phyloP scores from a whole-genome alignment of 2,888 invertebrate species.

The Deilephila elpenor region DNA sequence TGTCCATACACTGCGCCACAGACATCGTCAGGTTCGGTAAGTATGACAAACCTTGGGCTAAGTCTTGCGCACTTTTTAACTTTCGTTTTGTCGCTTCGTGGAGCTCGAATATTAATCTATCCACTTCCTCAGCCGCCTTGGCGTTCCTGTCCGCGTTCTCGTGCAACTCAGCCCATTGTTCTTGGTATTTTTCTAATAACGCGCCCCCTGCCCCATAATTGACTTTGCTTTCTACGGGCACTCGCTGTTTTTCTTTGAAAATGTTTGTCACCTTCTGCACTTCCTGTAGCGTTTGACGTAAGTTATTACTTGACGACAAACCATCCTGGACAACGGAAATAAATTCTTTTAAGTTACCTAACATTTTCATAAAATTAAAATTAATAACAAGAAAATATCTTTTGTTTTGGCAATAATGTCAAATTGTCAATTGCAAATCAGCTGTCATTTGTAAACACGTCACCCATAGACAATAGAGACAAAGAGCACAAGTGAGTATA shows the following conservation, averaged over 20 bases:
- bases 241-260: constrained; percentile 74
- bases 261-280: constrained; percentile 76
- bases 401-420: constrained; percentile 36
- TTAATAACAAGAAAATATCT: constrained; percentile 17
- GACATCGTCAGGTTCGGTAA: constrained; percentile 72
- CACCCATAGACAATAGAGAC: too few relatives aligned
- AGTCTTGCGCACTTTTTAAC: constrained; percentile 67
- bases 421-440: not conserved
- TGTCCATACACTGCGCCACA: constrained; percentile 81
- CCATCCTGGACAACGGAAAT: constrained; percentile 80
- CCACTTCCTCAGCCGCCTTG: constrained; percentile 83
- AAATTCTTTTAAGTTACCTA: constrained; percentile 79
- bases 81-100: constrained; percentile 63
- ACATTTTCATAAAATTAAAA: constrained; percentile 57
- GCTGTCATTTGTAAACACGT: too few relatives aligned
- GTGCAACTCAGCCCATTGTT: constrained; percentile 89
- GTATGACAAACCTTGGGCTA: constrained; percentile 66
- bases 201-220: constrained; percentile 87
- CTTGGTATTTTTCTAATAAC: constrained; percentile 88
- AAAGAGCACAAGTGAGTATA: too few relatives aligned
- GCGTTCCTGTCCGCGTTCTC: constrained; percentile 88
- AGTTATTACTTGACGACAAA: constrained; percentile 69
- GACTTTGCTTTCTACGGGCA: constrained; percentile 65
- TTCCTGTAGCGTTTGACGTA: constrained; percentile 75
- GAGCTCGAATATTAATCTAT: constrained; percentile 69